Conservation (phyloP, 30 jellyfish, hydroid and myxozoan species). For the Pseudorhiza aurosa region DNA sequence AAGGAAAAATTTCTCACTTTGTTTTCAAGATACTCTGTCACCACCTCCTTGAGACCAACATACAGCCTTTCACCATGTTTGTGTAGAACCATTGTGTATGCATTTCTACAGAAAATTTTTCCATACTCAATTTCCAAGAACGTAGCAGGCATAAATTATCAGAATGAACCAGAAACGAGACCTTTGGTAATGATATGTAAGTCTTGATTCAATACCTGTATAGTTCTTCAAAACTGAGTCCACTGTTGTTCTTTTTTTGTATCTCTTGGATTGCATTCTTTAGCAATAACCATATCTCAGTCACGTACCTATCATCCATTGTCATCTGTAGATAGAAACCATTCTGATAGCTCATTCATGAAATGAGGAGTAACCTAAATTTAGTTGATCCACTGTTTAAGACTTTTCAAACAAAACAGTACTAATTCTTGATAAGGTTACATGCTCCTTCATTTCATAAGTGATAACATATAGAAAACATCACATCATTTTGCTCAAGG, state of each 20-base stretch:
- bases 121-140: too few relatives aligned
- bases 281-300: slow-evolving; percentile 87
- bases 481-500: too few relatives aligned
- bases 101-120: slow-evolving; percentile 69
- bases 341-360: too few relatives aligned
- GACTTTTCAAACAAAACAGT: too few relatives aligned
- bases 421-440: too few relatives aligned
- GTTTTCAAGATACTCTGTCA: slow-evolving; percentile 83
- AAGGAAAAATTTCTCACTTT: slow-evolving; percentile 32
- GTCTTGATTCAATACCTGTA: slow-evolving; percentile 85
- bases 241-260: slow-evolving; percentile 91
- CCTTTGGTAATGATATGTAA: too few relatives aligned
- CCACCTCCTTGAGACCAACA: slow-evolving; percentile 85
- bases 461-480: too few relatives aligned
- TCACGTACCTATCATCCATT: slow-evolving; percentile 93
- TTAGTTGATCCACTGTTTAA: too few relatives aligned
- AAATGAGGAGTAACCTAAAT: too few relatives aligned
- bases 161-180: too few relatives aligned
- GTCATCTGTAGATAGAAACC: slow-evolving; percentile 79
- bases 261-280: slow-evolving; percentile 95
- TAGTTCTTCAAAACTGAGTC: slow-evolving; percentile 92
- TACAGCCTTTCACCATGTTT: slow-evolving; percentile 96
- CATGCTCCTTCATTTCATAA: too few relatives aligned
- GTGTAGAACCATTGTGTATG: slow-evolving; percentile 97
- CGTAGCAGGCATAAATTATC: too few relatives aligned